Evolutionary conservation across 2,113 vertebrate genomes (phyloP).

Genomic region (Prochilodus magdalenae): DNA sequence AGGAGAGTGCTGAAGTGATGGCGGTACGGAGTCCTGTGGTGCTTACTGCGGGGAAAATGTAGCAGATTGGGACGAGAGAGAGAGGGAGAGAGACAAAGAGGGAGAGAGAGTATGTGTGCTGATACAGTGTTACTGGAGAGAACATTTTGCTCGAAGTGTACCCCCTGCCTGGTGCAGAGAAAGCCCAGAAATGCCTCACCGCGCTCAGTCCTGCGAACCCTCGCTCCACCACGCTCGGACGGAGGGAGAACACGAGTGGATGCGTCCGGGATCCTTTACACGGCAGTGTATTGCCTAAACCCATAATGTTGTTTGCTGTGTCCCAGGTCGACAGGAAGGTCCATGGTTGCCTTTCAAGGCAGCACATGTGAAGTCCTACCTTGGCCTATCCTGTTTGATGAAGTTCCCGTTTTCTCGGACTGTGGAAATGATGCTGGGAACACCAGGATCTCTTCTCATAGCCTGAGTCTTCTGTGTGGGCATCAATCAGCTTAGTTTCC

Average conservation of each 20-base stretch:
- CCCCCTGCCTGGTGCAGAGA: constrained; percentile 31
- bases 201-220: not conserved
- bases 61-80: not conserved
- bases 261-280: not conserved
- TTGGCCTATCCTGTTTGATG: too few species aligned
- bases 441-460: too few species aligned
- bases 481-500: too few species aligned
- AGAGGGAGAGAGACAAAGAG: not conserved
- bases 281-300: too few species aligned
- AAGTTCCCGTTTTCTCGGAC: too few species aligned
- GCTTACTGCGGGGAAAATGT: constrained; percentile 10
- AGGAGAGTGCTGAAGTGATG: not conserved
- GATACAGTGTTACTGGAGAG: constrained; percentile 16
- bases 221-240: not conserved
- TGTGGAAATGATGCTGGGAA: too few species aligned
- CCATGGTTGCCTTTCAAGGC: too few species aligned
- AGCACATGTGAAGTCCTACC: too few species aligned
- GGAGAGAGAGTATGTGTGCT: not conserved
- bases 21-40: not conserved
- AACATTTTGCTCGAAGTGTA: constrained; percentile 30
- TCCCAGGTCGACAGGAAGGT: too few species aligned
- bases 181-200: not conserved
- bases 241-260: not conserved
- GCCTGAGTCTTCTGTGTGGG: too few species aligned
- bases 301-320: too few species aligned